phyloP scores from a whole-genome alignment of 2,888 invertebrate genomes.

The Lasioglossum zephyrum region DNA sequence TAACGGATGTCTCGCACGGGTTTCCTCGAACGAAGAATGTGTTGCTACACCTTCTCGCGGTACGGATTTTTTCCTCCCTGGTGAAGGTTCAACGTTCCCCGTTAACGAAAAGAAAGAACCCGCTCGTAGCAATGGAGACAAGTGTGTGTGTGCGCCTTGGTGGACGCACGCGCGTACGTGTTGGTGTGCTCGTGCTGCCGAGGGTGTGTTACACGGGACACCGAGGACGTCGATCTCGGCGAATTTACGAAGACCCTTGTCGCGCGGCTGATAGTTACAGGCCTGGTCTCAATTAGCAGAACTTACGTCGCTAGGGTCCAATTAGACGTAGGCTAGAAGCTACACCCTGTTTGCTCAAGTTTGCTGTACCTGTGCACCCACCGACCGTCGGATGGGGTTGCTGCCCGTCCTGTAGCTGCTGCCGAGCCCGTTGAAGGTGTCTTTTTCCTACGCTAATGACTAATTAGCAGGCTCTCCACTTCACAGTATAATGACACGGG shows the following conservation, averaged over 20 bases:
- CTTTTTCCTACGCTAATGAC: conserved; percentile 84
- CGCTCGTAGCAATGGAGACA: background rate
- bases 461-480: conserved; percentile 83
- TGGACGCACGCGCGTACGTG: background rate
- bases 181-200: background rate
- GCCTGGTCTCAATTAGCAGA: conserved; percentile 84
- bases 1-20: background rate
- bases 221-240: conserved; percentile 58
- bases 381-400: conserved; percentile 68
- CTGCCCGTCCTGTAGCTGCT: conserved; percentile 66
- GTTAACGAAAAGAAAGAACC: conserved; percentile 10
- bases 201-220: background rate
- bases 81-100: conserved; percentile 12
- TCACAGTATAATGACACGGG: conserved; percentile 82
- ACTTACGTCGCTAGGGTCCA: conserved; percentile 84
- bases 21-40: background rate
- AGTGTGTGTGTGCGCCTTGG: background rate
- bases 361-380: conserved; percentile 74
- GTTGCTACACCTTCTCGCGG: background rate
- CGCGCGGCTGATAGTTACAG: conserved; percentile 76
- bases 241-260: conserved; percentile 74
- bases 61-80: background rate
- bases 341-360: conserved; percentile 83
- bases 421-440: conserved; percentile 77
- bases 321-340: conserved; percentile 83